Evolutionary conservation across 2,888 invertebrate species (phyloP).

Genomic region (Neuroscelio doddi): DNA sequence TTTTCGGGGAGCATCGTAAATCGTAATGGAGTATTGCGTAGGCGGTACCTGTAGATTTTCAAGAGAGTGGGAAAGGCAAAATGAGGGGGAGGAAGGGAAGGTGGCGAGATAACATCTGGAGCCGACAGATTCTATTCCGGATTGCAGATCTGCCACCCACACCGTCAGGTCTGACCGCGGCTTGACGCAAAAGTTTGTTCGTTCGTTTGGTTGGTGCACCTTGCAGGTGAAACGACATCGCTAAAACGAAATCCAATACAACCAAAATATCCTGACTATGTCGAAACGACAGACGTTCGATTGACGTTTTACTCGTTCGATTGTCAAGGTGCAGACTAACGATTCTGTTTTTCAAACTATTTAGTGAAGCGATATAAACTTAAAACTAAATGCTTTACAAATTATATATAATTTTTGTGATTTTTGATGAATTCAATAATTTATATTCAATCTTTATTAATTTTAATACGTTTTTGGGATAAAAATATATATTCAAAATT

Average conservation of each 20-base stretch:
- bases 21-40: not conserved
- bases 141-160: conserved; percentile 69
- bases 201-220: conserved; percentile 54
- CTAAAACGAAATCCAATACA: conserved; percentile 27
- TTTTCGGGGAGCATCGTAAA: no score
- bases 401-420: no score
- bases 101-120: conserved; percentile 65
- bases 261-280: conserved; percentile 30
- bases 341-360: not conserved
- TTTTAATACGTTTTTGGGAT: no score
- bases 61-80: conserved; percentile 18
- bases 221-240: conserved; percentile 64
- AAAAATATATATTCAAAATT: no score
- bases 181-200: conserved; percentile 63
- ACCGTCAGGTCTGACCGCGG: conserved; percentile 63
- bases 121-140: conserved; percentile 71
- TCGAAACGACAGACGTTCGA: conserved; percentile 15
- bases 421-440: no score
- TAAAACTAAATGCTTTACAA: no score
- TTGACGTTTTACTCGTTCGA: conserved; percentile 26
- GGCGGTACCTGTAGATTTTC: conserved; percentile 12
- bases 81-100: conserved; percentile 26
- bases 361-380: not conserved
- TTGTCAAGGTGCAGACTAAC: not conserved
- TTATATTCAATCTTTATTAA: no score